Conservation (phyloP, 2,888 invertebrate species). For the Drosophila barbarae region DNA sequence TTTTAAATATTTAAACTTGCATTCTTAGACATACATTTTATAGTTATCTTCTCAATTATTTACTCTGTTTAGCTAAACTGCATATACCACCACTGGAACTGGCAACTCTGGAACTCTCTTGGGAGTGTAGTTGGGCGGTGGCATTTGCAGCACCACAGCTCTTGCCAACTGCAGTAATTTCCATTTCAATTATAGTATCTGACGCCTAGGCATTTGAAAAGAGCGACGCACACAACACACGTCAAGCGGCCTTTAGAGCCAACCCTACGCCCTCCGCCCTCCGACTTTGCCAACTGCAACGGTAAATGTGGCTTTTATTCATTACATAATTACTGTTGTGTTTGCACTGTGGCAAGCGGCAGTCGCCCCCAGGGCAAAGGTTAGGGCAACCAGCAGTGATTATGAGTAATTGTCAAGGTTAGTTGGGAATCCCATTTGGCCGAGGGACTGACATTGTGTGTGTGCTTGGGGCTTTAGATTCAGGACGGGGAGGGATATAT, state of each 20-base stretch:
- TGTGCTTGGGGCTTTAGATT: background rate
- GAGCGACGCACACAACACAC: conserved; percentile 10
- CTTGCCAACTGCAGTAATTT: conserved; percentile 54
- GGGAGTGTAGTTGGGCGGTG: background rate
- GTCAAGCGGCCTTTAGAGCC: conserved; percentile 10
- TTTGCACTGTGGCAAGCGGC: conserved; percentile 57
- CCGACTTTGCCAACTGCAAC: conserved; percentile 20
- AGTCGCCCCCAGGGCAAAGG: conserved; percentile 35
- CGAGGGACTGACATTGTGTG: background rate
- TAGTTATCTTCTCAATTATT: background rate
- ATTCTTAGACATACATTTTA: too few relatives aligned
- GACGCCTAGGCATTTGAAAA: conserved; percentile 49
- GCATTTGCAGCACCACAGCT: conserved; percentile 7
- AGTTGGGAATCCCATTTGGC: conserved; percentile 15
- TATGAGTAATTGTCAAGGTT: conserved; percentile 63
- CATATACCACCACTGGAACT: background rate
- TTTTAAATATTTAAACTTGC: background rate
- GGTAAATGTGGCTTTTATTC: conserved; percentile 67
- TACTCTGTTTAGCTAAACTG: background rate
- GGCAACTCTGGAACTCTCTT: conserved; percentile 8
- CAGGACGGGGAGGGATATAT: background rate
- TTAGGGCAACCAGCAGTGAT: conserved; percentile 44
- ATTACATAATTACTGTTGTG: conserved; percentile 71
- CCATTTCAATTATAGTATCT: conserved; percentile 65
- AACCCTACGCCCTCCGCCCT: background rate